These are phyloP conservation scores for Popillia japonica DNA, from an alignment of 1,140 invertebrate species.

Conservation along the genomic window DNA sequence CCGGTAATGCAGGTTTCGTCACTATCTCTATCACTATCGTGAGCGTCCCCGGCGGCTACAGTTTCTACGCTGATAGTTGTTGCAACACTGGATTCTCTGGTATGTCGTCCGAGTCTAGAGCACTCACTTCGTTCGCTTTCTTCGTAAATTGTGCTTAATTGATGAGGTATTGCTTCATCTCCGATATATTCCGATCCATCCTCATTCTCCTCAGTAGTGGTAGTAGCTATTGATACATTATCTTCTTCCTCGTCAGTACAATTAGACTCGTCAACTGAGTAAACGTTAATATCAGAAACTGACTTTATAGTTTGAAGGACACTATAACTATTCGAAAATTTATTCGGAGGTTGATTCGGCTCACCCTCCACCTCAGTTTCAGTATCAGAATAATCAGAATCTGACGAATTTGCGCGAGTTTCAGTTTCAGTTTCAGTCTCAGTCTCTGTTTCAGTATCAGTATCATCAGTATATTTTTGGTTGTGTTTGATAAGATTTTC, in stretches of 20 bases:
- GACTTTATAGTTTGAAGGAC: constrained; percentile 62
- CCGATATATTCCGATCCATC: constrained; percentile 46
- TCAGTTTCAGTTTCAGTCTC: constrained; percentile 36
- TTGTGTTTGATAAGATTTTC: constrained; percentile 30
- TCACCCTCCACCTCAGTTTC: constrained; percentile 46
- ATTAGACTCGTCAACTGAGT: constrained; percentile 49
- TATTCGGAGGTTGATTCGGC: constrained; percentile 41
- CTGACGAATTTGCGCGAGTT: constrained; percentile 21
- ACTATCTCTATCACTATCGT: not conserved
- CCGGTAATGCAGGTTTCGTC: constrained; percentile 12
- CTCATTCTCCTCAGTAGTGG: constrained; percentile 54
- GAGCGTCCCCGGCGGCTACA: constrained; percentile 27
- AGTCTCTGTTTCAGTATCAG: constrained; percentile 29
- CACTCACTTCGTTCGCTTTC: constrained; percentile 61
- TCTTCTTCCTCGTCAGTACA: constrained; percentile 47
- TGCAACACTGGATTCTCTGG: constrained; percentile 56
- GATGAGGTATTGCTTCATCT: constrained; percentile 57
- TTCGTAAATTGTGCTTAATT: constrained; percentile 67
- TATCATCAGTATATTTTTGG: constrained; percentile 12
- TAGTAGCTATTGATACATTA: constrained; percentile 42
- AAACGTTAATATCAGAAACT: constrained; percentile 63
- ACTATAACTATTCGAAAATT: constrained; percentile 43
- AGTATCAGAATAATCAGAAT: constrained; percentile 43
- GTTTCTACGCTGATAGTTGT: constrained; percentile 51
- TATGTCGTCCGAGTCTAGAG: constrained; percentile 47